Evolutionary conservation across 2,888 invertebrate species (phyloP), one percentile per base, ranked within the genome.

Genomic region (Lasioglossum villosulum): DNA sequence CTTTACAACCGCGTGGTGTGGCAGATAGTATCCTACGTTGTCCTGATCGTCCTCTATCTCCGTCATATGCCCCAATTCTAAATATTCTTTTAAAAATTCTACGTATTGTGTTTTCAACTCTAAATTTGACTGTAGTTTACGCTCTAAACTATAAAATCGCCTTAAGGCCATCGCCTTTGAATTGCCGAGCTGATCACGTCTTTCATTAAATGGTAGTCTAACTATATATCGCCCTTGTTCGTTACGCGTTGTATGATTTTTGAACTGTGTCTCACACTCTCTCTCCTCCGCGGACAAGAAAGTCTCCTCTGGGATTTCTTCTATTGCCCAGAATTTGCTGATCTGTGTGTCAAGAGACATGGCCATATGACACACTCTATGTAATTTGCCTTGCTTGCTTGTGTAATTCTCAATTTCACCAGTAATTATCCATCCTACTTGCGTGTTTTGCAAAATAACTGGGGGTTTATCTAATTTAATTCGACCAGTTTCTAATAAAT

Each of bases 391-490:
- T 45, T 48, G 48, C 48, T 45, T 27, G 12, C 5, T 19, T 48
- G 48, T 48, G 16, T 48, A 4, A 1, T 48, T 34, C 2, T 3
- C 0, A 19, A 23, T 1, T 19, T 52, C 56, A 0, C 63, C 80
- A 19, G 63, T 63, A 1, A 81, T 37, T 14, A 81, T 39, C 76
- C 80, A 76, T 5, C 80, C 76, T 45, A 81, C 8, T 14, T 19
- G 34, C 2, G 80, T 76, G 2, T 81, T 72, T 37, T 81, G 76
- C 48, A 81, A 23, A 12, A 71, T 45, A 16, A 71, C 16, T 1
- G n/a, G 30, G 0, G 6, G 1, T 5, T 52, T 39, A 10, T 8
- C 1, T 16, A 81, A 14, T 12, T 27, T 56, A 5, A 77, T 76
- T 19, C 72, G 76, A 19, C 81, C 81, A 0, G 27, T 14, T 0